Base-by-base conservation (phyloP, 1,140 invertebrate species). In the Drosophila albomicans region DNA sequence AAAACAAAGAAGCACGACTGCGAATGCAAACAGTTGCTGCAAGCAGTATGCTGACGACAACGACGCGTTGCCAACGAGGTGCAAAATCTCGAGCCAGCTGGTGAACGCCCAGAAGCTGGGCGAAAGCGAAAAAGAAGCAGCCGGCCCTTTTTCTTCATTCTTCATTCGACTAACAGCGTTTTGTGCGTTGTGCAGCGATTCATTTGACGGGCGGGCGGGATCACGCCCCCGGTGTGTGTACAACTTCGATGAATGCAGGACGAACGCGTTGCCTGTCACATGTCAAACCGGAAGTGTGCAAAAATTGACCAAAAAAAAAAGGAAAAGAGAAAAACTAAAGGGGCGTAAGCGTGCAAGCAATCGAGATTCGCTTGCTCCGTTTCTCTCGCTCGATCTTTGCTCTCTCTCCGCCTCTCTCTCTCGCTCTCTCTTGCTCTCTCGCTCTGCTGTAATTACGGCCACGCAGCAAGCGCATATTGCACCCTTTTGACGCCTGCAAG, bases 281-380 rank as follows among this genome's bases (percentile, higher is more conserved):
- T 91, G 88, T 88, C 88, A 91, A 88, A 76, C 84, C 88, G 88
- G 88, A 91, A 89, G 85, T 89, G 73, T 78, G 84, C 69, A 79
- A 84, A 88, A 79, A 88, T 78, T 77, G 62, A 59, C 48, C 71
- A 71, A 76, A 51, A 25, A 25, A 25, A 25, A 25, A 25, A 20
- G 20, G 20, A 25, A 25, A 25, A 25, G 48, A 73, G 51, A 66
- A 67, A 73, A 64, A 71, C 28, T 56, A 63, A 70, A 62, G 64
- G 45, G 51, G 30, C 61, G 30, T 41, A 65, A 49, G 51, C 38
- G 51, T 45, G 57, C 46, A 35, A 48, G 30, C 61, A 62, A 62
- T 16, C 48, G 20, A 57, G 52, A 72, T 57, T 65, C 38, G 35
- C 28, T 28, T 32, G 32, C 32, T 64, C 43, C 7, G 15, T 32